phyloP scores from a whole-genome alignment of 1,140 invertebrate genomes.

The Drosophila miranda region DNA sequence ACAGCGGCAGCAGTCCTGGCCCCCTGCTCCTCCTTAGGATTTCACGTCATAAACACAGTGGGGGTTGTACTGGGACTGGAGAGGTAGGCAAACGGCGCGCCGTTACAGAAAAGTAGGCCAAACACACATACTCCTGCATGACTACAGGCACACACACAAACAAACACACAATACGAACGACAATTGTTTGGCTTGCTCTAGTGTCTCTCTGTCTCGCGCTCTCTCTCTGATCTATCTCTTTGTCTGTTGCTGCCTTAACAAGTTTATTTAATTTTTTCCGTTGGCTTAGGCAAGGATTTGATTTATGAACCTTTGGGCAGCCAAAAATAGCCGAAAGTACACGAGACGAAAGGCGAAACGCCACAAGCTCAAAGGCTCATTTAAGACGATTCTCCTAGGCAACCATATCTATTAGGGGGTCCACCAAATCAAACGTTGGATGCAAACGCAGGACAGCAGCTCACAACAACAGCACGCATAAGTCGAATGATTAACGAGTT shows the following conservation, averaged over 20 bases:
- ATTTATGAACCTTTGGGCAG: conserved; percentile 31
- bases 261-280: conserved; percentile 47
- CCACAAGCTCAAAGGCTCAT: conserved; percentile 19
- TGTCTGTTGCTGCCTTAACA: conserved; percentile 34
- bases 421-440: too few species aligned
- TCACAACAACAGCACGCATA: not conserved
- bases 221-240: conserved; percentile 20
- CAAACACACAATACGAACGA: conserved; percentile 8
- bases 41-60: conserved; percentile 43
- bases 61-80: not conserved
- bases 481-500: not conserved
- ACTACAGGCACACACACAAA: conserved; percentile 25
- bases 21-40: conserved; percentile 5
- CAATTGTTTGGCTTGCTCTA: conserved; percentile 11
- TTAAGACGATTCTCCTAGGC: not conserved
- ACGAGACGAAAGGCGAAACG: too few species aligned
- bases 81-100: conserved; percentile 18
- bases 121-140: conserved; percentile 33
- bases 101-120: conserved; percentile 63
- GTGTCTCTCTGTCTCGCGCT: not conserved
- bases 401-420: not conserved
- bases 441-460: too few species aligned
- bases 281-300: conserved; percentile 35
- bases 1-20: conserved; percentile 34
- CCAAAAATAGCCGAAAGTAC: conserved; percentile 35